Percentiles rank a stretch among this genome's conserved stretches.
These are phyloP conservation scores for Lycophotia porphyrea DNA, from an alignment of 2,888 invertebrate species.

Conservation along the genomic window DNA sequence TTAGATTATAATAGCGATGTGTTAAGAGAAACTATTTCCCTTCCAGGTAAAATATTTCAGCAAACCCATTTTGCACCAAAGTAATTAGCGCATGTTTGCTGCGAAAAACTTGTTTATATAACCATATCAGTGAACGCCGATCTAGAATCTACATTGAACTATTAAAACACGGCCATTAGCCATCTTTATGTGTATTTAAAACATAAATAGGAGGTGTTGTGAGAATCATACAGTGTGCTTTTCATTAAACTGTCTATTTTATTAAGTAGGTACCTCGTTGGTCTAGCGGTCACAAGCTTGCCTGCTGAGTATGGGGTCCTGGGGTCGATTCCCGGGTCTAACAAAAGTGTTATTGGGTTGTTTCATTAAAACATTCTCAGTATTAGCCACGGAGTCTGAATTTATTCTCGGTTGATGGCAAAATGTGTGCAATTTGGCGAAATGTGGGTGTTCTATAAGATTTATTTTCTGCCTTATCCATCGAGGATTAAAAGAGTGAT, in stretches of 20 bases:
- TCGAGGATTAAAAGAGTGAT: not conserved
- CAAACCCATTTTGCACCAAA: slow-evolving; percentile 16
- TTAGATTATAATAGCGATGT: not conserved
- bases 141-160: slow-evolving; percentile 46
- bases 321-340: not conserved
- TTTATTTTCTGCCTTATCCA: not conserved
- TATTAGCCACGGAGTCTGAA: not conserved
- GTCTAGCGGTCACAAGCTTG: not conserved
- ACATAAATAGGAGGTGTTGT: slow-evolving; percentile 14
- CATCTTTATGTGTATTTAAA: slow-evolving; percentile 20
- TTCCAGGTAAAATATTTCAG: not conserved
- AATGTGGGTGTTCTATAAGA: not conserved
- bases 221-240: not conserved
- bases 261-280: not conserved
- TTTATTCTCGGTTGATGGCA: not conserved
- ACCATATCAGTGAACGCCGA: slow-evolving; percentile 34
- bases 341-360: not conserved
- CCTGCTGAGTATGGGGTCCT: not conserved
- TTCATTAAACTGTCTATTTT: not conserved
- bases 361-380: not conserved
- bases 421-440: too few species aligned
- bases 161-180: slow-evolving; percentile 38
- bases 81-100: slow-evolving; percentile 28
- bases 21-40: not conserved
- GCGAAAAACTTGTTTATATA: slow-evolving; percentile 37